Percentiles rank a stretch among this genome's conserved stretches.
Conservation (phyloP, 2,888 invertebrate genomes). For the Zaprionus bogoriensis region DNA sequence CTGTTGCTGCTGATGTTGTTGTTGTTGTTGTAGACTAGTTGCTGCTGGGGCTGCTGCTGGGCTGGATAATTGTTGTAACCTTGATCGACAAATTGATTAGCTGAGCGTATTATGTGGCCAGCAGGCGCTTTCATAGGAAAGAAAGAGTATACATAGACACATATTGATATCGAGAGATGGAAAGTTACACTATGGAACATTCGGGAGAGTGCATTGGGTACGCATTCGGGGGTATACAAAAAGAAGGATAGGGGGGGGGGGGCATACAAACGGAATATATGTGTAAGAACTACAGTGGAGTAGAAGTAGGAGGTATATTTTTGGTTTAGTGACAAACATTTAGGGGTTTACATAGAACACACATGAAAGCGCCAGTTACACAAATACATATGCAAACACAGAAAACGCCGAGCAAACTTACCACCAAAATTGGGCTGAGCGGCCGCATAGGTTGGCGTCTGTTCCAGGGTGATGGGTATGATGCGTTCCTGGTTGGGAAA, state of each 20-base stretch:
- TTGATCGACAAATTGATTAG: constrained; percentile 83
- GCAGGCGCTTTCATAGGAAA: constrained; percentile 77
- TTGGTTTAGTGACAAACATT: constrained; percentile 66
- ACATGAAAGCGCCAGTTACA: constrained; percentile 62
- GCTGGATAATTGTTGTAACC: constrained; percentile 81
- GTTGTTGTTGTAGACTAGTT: constrained; percentile 36
- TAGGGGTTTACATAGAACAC: constrained; percentile 14
- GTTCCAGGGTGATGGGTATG: constrained; percentile 82
- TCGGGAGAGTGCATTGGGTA: constrained; percentile 33
- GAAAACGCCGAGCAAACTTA: constrained; percentile 53
- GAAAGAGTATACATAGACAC: constrained; percentile 78
- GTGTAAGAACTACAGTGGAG: constrained; percentile 14
- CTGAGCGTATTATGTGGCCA: constrained; percentile 81
- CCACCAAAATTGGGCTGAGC: constrained; percentile 80
- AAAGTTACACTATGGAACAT: constrained; percentile 58
- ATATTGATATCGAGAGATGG: constrained; percentile 60
- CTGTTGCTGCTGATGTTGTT: constrained; percentile 37
- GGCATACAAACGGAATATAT: constrained; percentile 9
- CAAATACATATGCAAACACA: constrained; percentile 8
- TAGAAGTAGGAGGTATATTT: neutral
- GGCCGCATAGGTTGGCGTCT: constrained; percentile 80
- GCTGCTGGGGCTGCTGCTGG: constrained; percentile 51
- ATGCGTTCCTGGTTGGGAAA: constrained; percentile 78
- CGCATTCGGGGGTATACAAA: constrained; percentile 40
- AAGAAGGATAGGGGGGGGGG: constrained; percentile 19